Evolutionary conservation across 2,797 vertebrate genomes (phyloP).

Genomic region (Staurois parvus): DNA sequence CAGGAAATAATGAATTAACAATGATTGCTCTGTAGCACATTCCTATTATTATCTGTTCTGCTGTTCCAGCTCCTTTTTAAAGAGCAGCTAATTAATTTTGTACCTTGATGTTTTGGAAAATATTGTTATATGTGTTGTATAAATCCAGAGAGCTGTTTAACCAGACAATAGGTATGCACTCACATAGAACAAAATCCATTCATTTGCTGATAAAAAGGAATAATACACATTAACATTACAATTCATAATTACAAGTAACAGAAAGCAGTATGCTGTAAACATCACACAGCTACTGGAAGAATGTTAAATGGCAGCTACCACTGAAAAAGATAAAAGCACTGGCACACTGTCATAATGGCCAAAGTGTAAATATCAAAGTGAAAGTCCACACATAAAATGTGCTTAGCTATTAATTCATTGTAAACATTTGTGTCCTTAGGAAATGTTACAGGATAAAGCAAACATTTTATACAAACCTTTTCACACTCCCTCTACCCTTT

Average conservation of each 20-base stretch:
- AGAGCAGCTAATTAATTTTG: slow-evolving; percentile 5
- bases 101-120: slow-evolving; percentile 5
- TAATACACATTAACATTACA: not conserved
- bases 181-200: not conserved
- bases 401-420: too few species aligned
- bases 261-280: not conserved
- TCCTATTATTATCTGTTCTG: slow-evolving; percentile 4
- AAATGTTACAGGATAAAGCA: too few species aligned
- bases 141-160: not conserved
- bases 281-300: not conserved
- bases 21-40: not conserved
- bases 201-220: not conserved
- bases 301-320: too few species aligned
- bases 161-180: not conserved
- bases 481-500: too few species aligned
- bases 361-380: not conserved
- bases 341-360: not conserved
- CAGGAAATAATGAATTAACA: not conserved
- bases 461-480: too few species aligned
- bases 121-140: slow-evolving; percentile 3
- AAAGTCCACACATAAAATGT: too few species aligned
- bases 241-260: not conserved
- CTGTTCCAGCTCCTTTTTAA: not conserved
- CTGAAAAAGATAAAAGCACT: too few species aligned
- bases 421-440: too few species aligned